Percentiles rank a stretch among this genome's conserved stretches.
Evolutionary conservation across 2,797 vertebrate species (phyloP).

Genomic region (Artibeus jamaicensis): DNA sequence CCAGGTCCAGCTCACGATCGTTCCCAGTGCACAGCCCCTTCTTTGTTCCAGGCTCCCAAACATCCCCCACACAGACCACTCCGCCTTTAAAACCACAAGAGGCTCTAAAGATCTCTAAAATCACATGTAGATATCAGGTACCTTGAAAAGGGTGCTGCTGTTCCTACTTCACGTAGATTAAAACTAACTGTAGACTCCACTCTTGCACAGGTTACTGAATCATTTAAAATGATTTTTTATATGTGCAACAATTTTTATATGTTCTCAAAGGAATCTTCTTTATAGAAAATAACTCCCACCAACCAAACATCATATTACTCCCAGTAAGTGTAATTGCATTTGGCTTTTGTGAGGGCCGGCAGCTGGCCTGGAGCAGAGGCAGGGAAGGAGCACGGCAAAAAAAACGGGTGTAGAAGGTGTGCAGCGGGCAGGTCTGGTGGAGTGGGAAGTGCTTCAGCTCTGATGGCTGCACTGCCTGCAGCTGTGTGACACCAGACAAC

Average conservation of each 20-base stretch:
- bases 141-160: background rate
- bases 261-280: constrained; percentile 8
- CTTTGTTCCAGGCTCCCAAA: background rate
- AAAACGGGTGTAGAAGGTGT: background rate
- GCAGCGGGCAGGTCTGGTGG: background rate
- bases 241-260: background rate
- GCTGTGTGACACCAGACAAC: background rate
- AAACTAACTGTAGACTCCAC: background rate
- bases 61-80: background rate
- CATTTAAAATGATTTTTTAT: background rate
- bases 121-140: background rate
- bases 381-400: background rate
- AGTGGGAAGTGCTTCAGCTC: background rate
- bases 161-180: background rate
- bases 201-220: background rate
- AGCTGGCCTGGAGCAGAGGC: background rate
- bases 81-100: background rate
- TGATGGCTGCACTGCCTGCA: background rate
- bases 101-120: background rate
- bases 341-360: background rate
- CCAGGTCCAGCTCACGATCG: background rate
- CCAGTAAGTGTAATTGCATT: background rate
- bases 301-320: background rate
- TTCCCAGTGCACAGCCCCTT: background rate
- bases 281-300: background rate